phyloP scores from a whole-genome alignment of 2,888 invertebrate genomes.

The Drosophila seclusa region DNA sequence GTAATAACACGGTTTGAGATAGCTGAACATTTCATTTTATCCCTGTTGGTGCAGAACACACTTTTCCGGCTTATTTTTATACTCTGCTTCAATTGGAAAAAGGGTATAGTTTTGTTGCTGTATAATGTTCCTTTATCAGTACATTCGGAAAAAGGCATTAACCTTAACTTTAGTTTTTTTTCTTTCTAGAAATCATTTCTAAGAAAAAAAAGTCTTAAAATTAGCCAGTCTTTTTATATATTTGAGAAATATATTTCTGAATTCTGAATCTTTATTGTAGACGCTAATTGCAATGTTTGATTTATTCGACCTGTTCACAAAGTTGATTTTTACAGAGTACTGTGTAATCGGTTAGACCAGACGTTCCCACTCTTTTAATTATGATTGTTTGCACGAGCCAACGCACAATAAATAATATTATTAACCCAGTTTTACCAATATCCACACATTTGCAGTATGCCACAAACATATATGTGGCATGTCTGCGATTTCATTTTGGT shows the following conservation, averaged over 20 bases:
- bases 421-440: constrained; percentile 65
- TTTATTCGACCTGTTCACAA: background rate
- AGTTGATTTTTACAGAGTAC: background rate
- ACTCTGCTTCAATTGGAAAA: background rate
- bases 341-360: background rate
- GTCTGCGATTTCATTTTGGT: constrained; percentile 25
- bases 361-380: constrained; percentile 53
- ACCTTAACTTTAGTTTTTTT: background rate
- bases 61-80: background rate
- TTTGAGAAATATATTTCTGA: background rate
- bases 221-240: background rate
- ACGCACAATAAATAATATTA: constrained; percentile 76
- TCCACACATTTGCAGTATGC: constrained; percentile 5
- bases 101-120: background rate
- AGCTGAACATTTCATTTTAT: background rate
- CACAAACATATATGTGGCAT: constrained; percentile 11
- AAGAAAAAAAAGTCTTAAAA: background rate
- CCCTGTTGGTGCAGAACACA: background rate
- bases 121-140: background rate
- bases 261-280: background rate
- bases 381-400: constrained; percentile 68
- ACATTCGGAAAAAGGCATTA: background rate
- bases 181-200: background rate
- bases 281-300: background rate
- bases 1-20: background rate